Conservation (phyloP, 1,140 invertebrate genomes). For the Lerema accius region DNA sequence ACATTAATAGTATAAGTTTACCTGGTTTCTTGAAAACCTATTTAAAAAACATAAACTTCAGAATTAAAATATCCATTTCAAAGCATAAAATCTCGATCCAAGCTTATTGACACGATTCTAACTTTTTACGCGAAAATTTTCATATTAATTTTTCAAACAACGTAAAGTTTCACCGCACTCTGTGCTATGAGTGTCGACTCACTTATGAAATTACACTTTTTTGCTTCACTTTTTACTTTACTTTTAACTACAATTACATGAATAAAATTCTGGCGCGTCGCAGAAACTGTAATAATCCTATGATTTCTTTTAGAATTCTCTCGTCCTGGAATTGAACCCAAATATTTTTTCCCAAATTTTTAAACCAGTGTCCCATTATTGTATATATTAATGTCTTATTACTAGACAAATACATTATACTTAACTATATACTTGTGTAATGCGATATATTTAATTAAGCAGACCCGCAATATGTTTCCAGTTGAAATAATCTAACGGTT, state of each 20-base stretch:
- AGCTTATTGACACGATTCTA: slow-evolving; percentile 9
- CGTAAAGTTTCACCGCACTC: slow-evolving; percentile 14
- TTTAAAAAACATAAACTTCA: not conserved
- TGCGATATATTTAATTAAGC: no score
- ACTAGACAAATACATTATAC: no score
- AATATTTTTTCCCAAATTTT: not conserved
- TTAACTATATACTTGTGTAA: no score
- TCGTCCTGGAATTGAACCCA: not conserved
- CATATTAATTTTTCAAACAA: slow-evolving; percentile 12
- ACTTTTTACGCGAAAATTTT: slow-evolving; percentile 6
- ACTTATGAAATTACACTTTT: slow-evolving; percentile 21
- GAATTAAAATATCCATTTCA: not conserved
- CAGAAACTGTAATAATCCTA: slow-evolving; percentile 10
- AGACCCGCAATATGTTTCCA: no score
- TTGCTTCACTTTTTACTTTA: slow-evolving; percentile 7
- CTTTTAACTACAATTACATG: slow-evolving; percentile 18
- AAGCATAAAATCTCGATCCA: not conserved
- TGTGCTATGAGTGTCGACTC: slow-evolving; percentile 3
- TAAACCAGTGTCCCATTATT: no score
- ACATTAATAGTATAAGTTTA: no score
- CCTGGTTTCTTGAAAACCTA: no score
- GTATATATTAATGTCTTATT: no score
- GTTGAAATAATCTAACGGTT: no score
- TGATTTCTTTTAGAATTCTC: not conserved
- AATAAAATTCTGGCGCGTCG: slow-evolving; percentile 11